These are phyloP conservation scores for Eulithis testata DNA, from an alignment of 2,888 invertebrate genomes.

Conservation along the genomic window DNA sequence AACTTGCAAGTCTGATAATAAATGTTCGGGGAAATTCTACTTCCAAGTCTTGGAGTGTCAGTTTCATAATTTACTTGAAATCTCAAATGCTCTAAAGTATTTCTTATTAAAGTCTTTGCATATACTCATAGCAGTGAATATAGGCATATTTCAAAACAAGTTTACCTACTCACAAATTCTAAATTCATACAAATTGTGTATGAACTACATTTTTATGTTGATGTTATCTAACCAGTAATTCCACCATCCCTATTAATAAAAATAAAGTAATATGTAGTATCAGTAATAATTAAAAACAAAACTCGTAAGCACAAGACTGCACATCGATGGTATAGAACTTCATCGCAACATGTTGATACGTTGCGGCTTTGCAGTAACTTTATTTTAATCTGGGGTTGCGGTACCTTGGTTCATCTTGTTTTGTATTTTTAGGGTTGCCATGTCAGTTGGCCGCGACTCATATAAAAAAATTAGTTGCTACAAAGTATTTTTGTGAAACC, in stretches of 20 bases:
- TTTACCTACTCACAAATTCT: too few relatives aligned
- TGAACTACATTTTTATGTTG: too few relatives aligned
- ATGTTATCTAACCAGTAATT: too few relatives aligned
- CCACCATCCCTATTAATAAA: too few relatives aligned
- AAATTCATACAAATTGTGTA: too few relatives aligned
- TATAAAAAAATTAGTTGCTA: too few relatives aligned
- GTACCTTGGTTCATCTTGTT: conserved; percentile 35
- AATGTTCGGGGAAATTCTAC: conserved; percentile 17
- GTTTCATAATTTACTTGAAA: conserved; percentile 18
- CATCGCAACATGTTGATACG: conserved; percentile 41
- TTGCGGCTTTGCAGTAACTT: conserved; percentile 30
- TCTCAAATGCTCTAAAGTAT: not conserved
- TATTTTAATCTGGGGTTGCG: conserved; percentile 31
- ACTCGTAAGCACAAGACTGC: conserved; percentile 3
- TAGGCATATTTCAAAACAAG: too few relatives aligned
- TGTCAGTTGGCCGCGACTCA: too few relatives aligned
- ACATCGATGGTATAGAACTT: conserved; percentile 23
- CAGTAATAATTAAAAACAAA: conserved; percentile 2
- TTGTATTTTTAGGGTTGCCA: conserved; percentile 23
- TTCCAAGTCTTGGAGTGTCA: conserved; percentile 12
- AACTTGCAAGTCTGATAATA: conserved; percentile 25
- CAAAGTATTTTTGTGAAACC: too few relatives aligned
- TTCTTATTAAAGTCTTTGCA: too few relatives aligned
- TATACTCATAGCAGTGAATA: too few relatives aligned
- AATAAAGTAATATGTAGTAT: not conserved